phyloP scores from a whole-genome alignment of 2,888 invertebrate genomes.

The Caenorhabditis drosophilae region DNA sequence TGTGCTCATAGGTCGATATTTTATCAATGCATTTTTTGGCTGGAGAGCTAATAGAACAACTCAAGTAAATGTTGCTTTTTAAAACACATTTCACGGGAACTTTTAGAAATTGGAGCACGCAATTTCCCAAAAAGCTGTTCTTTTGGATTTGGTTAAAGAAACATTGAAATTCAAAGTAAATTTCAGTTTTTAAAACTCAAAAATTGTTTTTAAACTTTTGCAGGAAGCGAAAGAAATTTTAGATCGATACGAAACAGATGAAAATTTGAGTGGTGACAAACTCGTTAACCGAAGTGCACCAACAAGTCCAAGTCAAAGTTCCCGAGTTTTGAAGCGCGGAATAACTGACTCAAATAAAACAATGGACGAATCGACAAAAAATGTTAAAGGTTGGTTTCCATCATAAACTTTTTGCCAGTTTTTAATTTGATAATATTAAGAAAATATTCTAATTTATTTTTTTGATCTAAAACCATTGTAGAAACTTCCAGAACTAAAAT shows the following conservation, averaged over 20 bases:
- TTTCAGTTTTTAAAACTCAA: too few species aligned
- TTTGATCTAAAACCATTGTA: too few species aligned
- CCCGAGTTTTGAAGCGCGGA: neutral
- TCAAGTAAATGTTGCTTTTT: neutral
- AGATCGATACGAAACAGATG: constrained; percentile 79
- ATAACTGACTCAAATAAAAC: neutral
- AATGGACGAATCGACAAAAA: neutral
- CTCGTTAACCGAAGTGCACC: constrained; percentile 2
- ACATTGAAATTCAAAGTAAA: constrained; percentile 85
- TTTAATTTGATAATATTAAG: too few species aligned
- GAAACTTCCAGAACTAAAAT: neutral
- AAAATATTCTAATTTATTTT: too few species aligned
- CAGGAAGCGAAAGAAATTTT: constrained; percentile 87
- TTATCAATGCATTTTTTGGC: constrained; percentile 23
- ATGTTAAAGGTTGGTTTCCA: neutral
- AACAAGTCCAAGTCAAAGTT: constrained; percentile 2
- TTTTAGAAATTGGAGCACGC: constrained; percentile 38
- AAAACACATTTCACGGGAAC: neutral
- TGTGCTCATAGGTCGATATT: constrained; percentile 20
- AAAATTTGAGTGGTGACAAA: constrained; percentile 4
- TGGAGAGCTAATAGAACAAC: constrained; percentile 27
- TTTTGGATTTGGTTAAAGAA: constrained; percentile 93
- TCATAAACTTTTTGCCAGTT: neutral
- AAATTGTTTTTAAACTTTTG: too few species aligned
- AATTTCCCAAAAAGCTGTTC: constrained; percentile 70